phyloP scores from a whole-genome alignment of 2,888 invertebrate genomes.

The Reticulitermes lucifugus region DNA sequence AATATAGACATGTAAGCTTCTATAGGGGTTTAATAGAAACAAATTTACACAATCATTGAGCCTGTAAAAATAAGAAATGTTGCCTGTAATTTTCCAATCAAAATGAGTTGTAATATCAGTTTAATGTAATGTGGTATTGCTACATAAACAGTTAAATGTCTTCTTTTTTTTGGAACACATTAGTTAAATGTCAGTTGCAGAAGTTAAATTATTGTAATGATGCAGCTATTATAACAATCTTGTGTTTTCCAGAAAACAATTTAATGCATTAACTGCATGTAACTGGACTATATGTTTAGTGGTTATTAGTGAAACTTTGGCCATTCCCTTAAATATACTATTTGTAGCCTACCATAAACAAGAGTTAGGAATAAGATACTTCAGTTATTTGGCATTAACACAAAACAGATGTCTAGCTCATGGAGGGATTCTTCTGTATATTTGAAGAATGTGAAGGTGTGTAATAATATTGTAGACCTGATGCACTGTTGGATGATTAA shows the following conservation, averaged over 20 bases:
- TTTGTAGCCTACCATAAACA: constrained; percentile 12
- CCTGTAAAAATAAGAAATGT: no score
- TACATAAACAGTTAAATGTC: not conserved
- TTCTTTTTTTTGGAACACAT: no score
- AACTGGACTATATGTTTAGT: not conserved
- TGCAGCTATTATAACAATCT: not conserved
- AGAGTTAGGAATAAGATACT: not conserved
- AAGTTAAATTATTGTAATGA: not conserved
- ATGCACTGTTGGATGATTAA: not conserved
- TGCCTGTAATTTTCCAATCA: no score
- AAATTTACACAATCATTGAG: no score
- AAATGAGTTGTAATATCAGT: not conserved
- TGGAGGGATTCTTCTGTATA: not conserved
- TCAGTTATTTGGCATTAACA: not conserved
- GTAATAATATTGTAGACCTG: not conserved
- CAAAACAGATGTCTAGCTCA: not conserved
- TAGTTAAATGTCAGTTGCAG: no score
- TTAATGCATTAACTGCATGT: not conserved
- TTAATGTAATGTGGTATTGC: not conserved
- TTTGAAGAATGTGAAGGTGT: not conserved
- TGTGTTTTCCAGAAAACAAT: not conserved
- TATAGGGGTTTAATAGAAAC: no score
- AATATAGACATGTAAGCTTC: no score
- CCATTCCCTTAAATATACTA: constrained; percentile 2
- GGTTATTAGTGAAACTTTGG: constrained; percentile 7